Evolutionary conservation across 35 echinoderm and acorn worm species (phyloP), one percentile per base, ranked within the genome.

Genomic region (Hemicentrotus pulcherrimus): DNA sequence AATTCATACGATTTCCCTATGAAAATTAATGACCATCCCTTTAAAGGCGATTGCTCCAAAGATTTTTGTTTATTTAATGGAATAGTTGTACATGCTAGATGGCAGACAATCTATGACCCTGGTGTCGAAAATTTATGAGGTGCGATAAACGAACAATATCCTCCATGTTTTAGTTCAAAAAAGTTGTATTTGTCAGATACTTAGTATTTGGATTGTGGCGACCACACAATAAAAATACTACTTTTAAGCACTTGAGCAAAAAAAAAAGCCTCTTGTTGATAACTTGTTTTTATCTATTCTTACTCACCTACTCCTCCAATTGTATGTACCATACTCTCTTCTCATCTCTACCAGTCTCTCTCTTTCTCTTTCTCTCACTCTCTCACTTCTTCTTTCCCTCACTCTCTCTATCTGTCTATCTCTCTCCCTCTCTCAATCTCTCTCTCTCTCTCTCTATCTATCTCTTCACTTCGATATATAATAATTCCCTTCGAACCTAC

Each of bases 61-160:
- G 9, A 78, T 78, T 78, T 78, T 78, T 78, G 65, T 78, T 78
- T 78, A 78, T 78, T 78, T 78, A 78, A 78, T 78, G 65, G 28
- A 78, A 78, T 78, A 78, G 65, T 78, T 78, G 19, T 78, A 78
- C 65, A 78, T 78, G 65, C 65, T 18, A 78, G 65, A 28, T 78
- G 24, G 28, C 65, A 78, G 65, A 78, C 65, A 78, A 6, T 78
- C 65, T 78, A 24, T 8, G 65, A 78, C 65, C 65, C 28, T 78
- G 2, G 4, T n/a, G 28, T 22, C 22, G 19, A 7, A 78, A 78
- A 78, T 78, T 78, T 78, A 78, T 28, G 65, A 78, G 65, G 65
- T 78, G 19, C 65, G 22, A 78, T 22, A n/a, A 78, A 28, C 19
- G 65, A 78, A 78, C 65, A 78, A 78, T 22, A 78, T 78, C 65